Evolutionary conservation across 1,140 invertebrate species (phyloP), one percentile per base, ranked within the genome.

Genomic region (Helicorthomorpha holstii): DNA sequence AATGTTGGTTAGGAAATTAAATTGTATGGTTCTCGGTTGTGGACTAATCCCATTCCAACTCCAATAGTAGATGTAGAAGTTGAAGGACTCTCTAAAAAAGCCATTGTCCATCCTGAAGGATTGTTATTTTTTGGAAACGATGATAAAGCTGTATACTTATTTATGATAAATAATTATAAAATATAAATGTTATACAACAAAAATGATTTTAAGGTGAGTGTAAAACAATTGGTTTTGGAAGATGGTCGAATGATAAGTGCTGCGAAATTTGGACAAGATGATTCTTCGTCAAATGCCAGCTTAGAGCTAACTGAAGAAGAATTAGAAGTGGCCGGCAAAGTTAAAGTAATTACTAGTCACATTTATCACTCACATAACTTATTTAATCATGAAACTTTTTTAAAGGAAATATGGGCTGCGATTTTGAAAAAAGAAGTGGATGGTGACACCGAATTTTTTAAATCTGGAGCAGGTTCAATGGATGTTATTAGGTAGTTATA

Each of bases 381-480:
- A 24, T 56, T 48, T 26, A 4, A 19, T 50, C 34, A 25, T n/a
- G n/a, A 47, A 4, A 3, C n/a, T 38, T 25, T 24, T 49, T 44
- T 56, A 0, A 68, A 77, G 59, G 64, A 68, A 10, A 79, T 94
- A 24, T 97, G 93, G 93, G 74, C 78, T 53, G 76, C 78, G 3
- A 95, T 97, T 59, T 69, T 97, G 0, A 82, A 80, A 56, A 69
- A 77, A 1, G 78, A 83, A 1, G 74, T 96, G 2, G 77, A 81
- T 1, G 73, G 82, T 1, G 74, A 79, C 1, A 89, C 87, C 0
- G 89, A 97, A 64, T 96, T 97, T 66, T 96, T 98, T 66, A 79
- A 78, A 12, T 79, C 75, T 38, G 93, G 93, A 24, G 93, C 85
- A 22, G 85, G 87, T 0, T 94, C 90, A 10, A 96, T 97, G 89